These are phyloP conservation scores for Tamandua tetradactyla DNA, from an alignment of 2,797 vertebrate species.

Conservation along the genomic window DNA sequence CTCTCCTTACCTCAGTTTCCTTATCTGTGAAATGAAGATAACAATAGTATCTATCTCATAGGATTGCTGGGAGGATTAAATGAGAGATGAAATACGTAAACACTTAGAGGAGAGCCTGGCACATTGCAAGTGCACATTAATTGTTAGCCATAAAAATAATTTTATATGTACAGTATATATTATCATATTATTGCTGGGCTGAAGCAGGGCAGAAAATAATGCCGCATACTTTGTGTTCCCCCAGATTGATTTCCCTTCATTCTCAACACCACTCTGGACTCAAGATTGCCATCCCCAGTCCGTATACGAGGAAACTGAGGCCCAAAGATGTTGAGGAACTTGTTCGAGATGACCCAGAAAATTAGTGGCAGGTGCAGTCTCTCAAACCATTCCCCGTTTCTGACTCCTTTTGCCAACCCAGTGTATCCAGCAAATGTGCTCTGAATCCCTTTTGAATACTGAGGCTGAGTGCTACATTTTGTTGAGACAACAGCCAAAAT, in stretches of 20 bases:
- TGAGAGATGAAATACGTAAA: slow-evolving; percentile 9
- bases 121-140: slow-evolving; percentile 54
- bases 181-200: slow-evolving; percentile 42
- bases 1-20: slow-evolving; percentile 47
- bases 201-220: slow-evolving; percentile 36
- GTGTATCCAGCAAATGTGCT: not conserved
- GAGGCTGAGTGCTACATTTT: not conserved
- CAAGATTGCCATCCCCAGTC: not conserved
- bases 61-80: not conserved
- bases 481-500: not conserved
- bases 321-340: not conserved
- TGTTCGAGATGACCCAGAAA: not conserved
- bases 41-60: not conserved
- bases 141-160: slow-evolving; percentile 65
- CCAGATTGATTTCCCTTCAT: slow-evolving; percentile 35
- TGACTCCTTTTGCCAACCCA: not conserved
- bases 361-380: not conserved
- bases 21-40: slow-evolving; percentile 2
- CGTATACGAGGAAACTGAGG: slow-evolving; percentile 6
- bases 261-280: slow-evolving; percentile 40
- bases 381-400: not conserved
- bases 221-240: not conserved
- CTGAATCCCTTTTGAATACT: not conserved
- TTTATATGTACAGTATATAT: slow-evolving; percentile 49
- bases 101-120: slow-evolving; percentile 42